Base-by-base conservation (phyloP, 2,888 invertebrate species). In the Leucania comma region DNA sequence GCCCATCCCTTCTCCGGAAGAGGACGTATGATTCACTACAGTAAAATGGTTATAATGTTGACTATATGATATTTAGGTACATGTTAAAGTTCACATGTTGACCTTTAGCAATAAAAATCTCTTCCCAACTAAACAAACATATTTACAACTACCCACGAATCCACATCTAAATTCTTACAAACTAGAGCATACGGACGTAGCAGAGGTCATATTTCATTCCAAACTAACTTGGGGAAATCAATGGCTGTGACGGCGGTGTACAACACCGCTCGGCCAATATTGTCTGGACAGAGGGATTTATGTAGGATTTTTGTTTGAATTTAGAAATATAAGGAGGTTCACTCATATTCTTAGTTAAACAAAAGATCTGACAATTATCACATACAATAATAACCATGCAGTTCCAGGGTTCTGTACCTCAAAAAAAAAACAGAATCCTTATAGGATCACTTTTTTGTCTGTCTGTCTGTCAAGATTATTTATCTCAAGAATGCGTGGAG, bases 241-340 rank as follows among this genome's bases (percentile, higher is more conserved):
- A 81, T 83, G 83, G 83, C 42, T 68, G 54, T 72, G 73, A 72
- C 71, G 71, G 81, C 74, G 24, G 17, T 59, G 78, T 68, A 64
- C n/a, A n/a, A n/a, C n/a, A n/a, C n/a, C n/a, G 67, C 57, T 68
- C 50, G 68, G 74, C 76, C 83, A 83, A 83, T 83, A 81, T 83
- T 76, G 83, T 50, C 63, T 56, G 79, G 72, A 73, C 74, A 57
- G 60, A 67, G 26, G 57, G 51, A 81, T 75, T 78, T 81, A 77
- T 74, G 51, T 29, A 9, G 12, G 14, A 56, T 48, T 78, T 58
- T 24, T 75, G 24, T 57, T n/a, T 0, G 5, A 32, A 63, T 57
- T 51, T 14, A 3, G 2, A 0, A 50, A 38, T 35, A 51, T 46
- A 51, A 60, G 24, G 8, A 22, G n/a, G n/a, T 35, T n/a, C 1